A percentile compares a stretch with the other conserved stretches of the same genome.
Evolutionary conservation across 2,113 vertebrate genomes (phyloP).

Genomic region (Aleadryas rufinucha): DNA sequence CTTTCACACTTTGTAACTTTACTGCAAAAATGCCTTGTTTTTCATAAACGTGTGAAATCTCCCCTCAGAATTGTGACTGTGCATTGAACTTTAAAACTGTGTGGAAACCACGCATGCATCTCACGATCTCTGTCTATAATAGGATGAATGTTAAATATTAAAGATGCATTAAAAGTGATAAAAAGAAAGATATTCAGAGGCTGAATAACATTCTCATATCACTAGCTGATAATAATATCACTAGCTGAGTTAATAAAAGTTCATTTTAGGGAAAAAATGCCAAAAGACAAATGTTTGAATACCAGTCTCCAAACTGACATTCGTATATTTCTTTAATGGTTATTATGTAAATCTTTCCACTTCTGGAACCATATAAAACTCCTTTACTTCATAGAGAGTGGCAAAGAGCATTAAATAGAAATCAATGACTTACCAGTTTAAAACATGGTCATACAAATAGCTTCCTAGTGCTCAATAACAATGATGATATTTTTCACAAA

Average conservation of each 20-base stretch:
- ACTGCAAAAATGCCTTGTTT: conserved; percentile 80
- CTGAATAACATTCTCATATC: conserved; percentile 58
- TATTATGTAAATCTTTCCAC: conserved; percentile 51
- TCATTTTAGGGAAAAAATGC: conserved; percentile 42
- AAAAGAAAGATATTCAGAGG: conserved; percentile 71
- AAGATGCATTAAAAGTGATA: conserved; percentile 74
- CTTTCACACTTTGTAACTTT: conserved; percentile 82
- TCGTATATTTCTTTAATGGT: conserved; percentile 42
- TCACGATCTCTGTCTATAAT: conserved; percentile 69
- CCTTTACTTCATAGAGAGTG: not conserved
- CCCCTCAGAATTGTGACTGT: conserved; percentile 80
- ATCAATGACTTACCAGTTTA: conserved; percentile 45
- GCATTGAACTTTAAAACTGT: conserved; percentile 81
- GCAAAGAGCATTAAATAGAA: conserved; percentile 39
- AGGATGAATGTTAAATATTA: conserved; percentile 81
- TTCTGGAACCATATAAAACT: conserved; percentile 17
- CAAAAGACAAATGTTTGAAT: conserved; percentile 67
- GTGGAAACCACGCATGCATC: conserved; percentile 68
- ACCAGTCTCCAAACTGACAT: conserved; percentile 44
- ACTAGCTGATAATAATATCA: conserved; percentile 4
- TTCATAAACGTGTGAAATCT: conserved; percentile 80
- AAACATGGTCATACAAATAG: conserved; percentile 25
- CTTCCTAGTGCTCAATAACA: not conserved
- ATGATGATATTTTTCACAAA: not conserved
- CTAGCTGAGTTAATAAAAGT: conserved; percentile 67